phyloP scores from a whole-genome alignment of 2,113 vertebrate species.

The Solea solea region DNA sequence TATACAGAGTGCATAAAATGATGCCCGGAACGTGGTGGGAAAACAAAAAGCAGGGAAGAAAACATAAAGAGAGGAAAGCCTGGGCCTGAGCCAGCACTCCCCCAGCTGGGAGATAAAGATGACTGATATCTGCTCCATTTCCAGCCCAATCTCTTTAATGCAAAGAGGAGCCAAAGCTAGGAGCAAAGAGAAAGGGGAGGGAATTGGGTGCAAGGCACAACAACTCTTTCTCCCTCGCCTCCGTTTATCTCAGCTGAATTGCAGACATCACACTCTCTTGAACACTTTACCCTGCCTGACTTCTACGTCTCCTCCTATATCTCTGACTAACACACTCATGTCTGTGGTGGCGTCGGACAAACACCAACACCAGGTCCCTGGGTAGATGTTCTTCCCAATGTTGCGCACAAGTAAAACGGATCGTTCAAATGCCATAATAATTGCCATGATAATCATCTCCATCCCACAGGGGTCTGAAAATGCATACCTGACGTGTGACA shows the following conservation, averaged over 20 bases:
- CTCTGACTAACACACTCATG: conserved; percentile 56
- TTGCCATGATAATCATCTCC: conserved; percentile 82
- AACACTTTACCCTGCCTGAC: conserved; percentile 43
- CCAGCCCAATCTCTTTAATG: conserved; percentile 78
- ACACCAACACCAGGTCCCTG: conserved; percentile 70
- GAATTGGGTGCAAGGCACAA: conserved; percentile 58
- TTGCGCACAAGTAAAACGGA: conserved; percentile 62
- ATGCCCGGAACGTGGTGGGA: conserved; percentile 69
- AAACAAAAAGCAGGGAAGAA: conserved; percentile 77
- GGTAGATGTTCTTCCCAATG: conserved; percentile 69
- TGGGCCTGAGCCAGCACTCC: conserved; percentile 64
- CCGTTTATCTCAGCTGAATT: conserved; percentile 72
- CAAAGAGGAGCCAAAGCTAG: conserved; percentile 66
- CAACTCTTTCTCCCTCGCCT: conserved; percentile 60
- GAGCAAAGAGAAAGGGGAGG: conserved; percentile 63
- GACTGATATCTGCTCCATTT: conserved; percentile 79
- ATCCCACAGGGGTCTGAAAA: conserved; percentile 74
- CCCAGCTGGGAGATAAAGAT: conserved; percentile 82
- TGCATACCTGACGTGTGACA: conserved; percentile 80
- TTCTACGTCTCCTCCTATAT: conserved; percentile 54
- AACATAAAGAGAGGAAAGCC: conserved; percentile 75
- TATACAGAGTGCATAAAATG: conserved; percentile 78
- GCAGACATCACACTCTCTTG: conserved; percentile 62
- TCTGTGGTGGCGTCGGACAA: conserved; percentile 66
- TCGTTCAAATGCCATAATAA: conserved; percentile 81